Conservation (phyloP, 2,797 vertebrate genomes). For the Cryptoblepharus egeriae region DNA sequence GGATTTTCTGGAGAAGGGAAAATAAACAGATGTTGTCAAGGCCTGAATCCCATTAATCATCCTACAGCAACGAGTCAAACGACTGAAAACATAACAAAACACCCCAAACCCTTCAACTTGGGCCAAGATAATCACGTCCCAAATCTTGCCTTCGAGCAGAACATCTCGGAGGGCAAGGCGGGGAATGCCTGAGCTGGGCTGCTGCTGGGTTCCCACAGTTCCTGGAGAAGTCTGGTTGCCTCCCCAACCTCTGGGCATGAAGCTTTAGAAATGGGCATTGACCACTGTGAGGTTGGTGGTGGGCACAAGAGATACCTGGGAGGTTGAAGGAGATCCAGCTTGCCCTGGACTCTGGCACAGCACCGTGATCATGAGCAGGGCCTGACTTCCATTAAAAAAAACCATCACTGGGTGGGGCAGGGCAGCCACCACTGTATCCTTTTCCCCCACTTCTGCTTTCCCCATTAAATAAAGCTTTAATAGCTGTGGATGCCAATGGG, state of each 20-base stretch:
- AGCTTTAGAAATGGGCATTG: neutral
- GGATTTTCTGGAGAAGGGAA: conserved; percentile 68
- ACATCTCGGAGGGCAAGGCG: neutral
- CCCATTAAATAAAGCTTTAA: neutral
- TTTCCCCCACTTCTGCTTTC: neutral
- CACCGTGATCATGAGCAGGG: neutral
- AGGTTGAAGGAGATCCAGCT: neutral
- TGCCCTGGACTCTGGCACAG: neutral
- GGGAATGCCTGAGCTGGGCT: conserved; percentile 14
- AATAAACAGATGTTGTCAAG: conserved; percentile 74
- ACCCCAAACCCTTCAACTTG: conserved; percentile 60
- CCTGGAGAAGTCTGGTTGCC: neutral
- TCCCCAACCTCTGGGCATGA: too few relatives aligned
- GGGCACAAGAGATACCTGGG: neutral
- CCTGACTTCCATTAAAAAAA: neutral
- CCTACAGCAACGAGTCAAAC: conserved; percentile 67
- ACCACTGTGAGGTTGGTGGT: neutral
- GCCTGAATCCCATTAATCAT: conserved; percentile 75
- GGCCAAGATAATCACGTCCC: conserved; percentile 69
- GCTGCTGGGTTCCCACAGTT: neutral
- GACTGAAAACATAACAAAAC: conserved; percentile 55
- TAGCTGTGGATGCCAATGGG: neutral
- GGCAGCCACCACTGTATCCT: neutral
- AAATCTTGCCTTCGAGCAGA: conserved; percentile 49
- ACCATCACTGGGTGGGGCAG: neutral